Evolutionary conservation across 1,140 invertebrate species (phyloP), one percentile per base, ranked within the genome.

Genomic region (Pantala flavescens): DNA sequence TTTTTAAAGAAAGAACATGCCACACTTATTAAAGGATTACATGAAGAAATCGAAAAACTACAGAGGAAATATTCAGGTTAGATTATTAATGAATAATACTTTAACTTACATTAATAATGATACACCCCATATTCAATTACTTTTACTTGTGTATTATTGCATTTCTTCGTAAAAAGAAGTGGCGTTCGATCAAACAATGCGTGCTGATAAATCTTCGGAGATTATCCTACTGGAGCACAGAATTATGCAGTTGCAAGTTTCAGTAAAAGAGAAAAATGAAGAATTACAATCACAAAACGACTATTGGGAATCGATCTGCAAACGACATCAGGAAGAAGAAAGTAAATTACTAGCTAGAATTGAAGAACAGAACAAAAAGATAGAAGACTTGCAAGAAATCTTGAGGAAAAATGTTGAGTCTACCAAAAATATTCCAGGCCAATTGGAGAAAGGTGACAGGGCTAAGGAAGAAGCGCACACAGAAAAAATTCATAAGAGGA

Each of bases 41-140:
- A 63, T 12, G 49, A 63, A 63, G 49, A 63, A 63, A 63, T 63
- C 14, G 49, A 63, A 63, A 63, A 14, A 21, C n/a, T 63, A 21
- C 49, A 63, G n/a, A 63, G 49, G n/a, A 63, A 63, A 63, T 63
- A 63, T 63, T 63, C 49, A 63, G 49, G 49, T 63, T 63, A 21
- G 49, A 63, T 63, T 36, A 36, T 5, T 36, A 36, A 36, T 5
- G 28, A 2, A 36, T 36, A 9, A 36, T 36, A 36, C 9, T 36
- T 36, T 36, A 9, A 36, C 28, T 9, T n/a, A n/a, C n/a, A n/a
- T n/a, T n/a, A n/a, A n/a, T n/a, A n/a, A n/a, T 36, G 28, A 5
- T 36, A 36, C 28, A 5, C 9, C 9, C 28, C 3, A 5, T 36
- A 9, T 36, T 36, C 28, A 36, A 36, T 2, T 5, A 9, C 28